Evolutionary conservation across 1,140 invertebrate genomes (phyloP).

Genomic region (Physella acuta): DNA sequence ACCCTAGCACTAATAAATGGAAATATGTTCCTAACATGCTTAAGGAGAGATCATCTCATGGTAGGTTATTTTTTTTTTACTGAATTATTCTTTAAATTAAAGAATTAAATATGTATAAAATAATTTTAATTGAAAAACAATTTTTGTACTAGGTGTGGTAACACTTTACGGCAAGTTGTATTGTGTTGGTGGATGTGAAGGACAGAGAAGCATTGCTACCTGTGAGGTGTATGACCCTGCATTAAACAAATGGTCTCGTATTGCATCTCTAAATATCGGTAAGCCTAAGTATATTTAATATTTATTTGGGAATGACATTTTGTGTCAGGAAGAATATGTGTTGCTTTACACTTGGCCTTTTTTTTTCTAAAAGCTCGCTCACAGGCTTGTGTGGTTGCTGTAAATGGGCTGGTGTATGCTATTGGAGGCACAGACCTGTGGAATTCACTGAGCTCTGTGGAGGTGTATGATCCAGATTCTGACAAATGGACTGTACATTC

Average conservation of each 20-base stretch:
- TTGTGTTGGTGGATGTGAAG: slow-evolving; percentile 80
- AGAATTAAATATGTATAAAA: not conserved
- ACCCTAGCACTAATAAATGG: slow-evolving; percentile 69
- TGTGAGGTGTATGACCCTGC: slow-evolving; percentile 74
- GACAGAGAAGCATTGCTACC: slow-evolving; percentile 69
- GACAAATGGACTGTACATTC: slow-evolving; percentile 63
- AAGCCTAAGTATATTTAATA: slow-evolving; percentile 29
- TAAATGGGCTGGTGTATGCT: slow-evolving; percentile 61
- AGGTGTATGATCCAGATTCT: slow-evolving; percentile 62
- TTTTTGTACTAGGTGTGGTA: slow-evolving; percentile 68
- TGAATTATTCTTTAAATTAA: not conserved
- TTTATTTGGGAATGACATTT: not conserved
- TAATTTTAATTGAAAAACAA: not conserved
- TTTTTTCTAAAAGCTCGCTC: slow-evolving; percentile 67
- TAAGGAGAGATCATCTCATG: slow-evolving; percentile 52
- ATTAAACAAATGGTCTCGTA: slow-evolving; percentile 68
- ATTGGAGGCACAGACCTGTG: slow-evolving; percentile 66
- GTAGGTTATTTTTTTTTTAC: slow-evolving; percentile 30
- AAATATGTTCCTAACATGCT: slow-evolving; percentile 66
- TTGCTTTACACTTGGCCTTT: no score
- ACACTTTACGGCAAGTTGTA: slow-evolving; percentile 72
- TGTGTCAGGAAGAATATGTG: no score
- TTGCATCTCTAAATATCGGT: slow-evolving; percentile 71
- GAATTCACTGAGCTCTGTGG: slow-evolving; percentile 64
- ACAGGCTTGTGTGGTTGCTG: slow-evolving; percentile 68